Evolutionary conservation across 2,888 invertebrate species (phyloP).

Genomic region (Pheosia gnoma): DNA sequence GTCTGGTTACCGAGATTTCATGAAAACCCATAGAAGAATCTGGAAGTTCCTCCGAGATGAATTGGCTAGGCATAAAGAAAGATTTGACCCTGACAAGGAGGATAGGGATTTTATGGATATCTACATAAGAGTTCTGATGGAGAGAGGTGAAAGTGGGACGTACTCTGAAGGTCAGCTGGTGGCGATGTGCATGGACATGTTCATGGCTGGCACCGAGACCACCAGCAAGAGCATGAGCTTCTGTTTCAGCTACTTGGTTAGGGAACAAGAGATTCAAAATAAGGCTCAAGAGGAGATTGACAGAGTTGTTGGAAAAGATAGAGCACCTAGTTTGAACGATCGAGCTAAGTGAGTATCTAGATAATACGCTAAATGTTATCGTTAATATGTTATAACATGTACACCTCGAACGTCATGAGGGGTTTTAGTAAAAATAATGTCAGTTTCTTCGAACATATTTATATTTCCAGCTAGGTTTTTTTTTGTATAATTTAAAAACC

Average conservation of each 20-base stretch:
- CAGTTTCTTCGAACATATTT: too few species aligned
- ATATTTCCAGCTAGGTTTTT: too few species aligned
- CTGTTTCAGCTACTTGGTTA: constrained; percentile 89
- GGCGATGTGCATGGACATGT: constrained; percentile 93
- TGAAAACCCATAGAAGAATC: constrained; percentile 87
- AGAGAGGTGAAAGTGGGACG: constrained; percentile 81
- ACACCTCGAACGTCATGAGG: too few species aligned
- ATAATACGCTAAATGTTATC: too few species aligned
- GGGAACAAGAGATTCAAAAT: constrained; percentile 88
- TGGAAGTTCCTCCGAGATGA: constrained; percentile 90
- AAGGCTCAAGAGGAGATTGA: constrained; percentile 92
- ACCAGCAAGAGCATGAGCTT: constrained; percentile 92
- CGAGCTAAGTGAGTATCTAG: constrained; percentile 84
- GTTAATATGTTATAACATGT: too few species aligned
- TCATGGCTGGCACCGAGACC: constrained; percentile 94
- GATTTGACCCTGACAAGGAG: constrained; percentile 81
- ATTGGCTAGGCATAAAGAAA: constrained; percentile 87
- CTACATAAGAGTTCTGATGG: constrained; percentile 87
- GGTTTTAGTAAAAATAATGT: too few species aligned
- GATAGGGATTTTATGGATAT: constrained; percentile 93
- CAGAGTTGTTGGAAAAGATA: constrained; percentile 87
- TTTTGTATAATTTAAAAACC: too few species aligned
- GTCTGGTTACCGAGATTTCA: constrained; percentile 90
- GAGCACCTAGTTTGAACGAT: constrained; percentile 88
- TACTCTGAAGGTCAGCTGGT: constrained; percentile 90